Evolutionary conservation across 2,888 invertebrate genomes (phyloP), one percentile per base, ranked within the genome.

Genomic region (Noctua comes): DNA sequence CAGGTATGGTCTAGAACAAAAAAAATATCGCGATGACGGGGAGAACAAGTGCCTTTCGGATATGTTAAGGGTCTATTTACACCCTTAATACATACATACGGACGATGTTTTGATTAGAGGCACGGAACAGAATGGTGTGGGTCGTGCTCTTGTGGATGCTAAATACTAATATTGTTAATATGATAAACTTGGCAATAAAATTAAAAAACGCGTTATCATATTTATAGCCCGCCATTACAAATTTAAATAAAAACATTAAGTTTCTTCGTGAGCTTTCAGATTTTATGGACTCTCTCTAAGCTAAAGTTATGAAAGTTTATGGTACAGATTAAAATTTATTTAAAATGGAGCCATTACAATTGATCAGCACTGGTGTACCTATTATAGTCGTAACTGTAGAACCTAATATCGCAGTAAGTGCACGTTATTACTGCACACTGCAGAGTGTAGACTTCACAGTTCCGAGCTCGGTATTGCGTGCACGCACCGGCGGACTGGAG

Each of bases 211-310:
- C 46, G 36, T 57, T 77, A 79, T 36, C 66, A 46, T 65, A 54
- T 77, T 78, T 57, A 79, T 57, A 66, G 66, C 31, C 31, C n/a
- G 46, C 79, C 18, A 57, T 57, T 79, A 79, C 54, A n/a, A 54
- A 79, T 78, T 71, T 80, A 72, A 80, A 68, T 75, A 68, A 75
- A 83, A 78, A 68, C 4, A 77, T 64, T 68, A 66, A 62, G 59
- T 68, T 77, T 77, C 48, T 77, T 68, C 59, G 27, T 74, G 68
- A 81, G 51, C 36, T 64, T 76, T 68, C 48, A 57, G 24, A 68
- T 40, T 82, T 62, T 82, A 82, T 54, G 59, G 59, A 68, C 82
- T 81, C 74, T 79, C 66, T 59, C 10, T 62, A 43, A 43, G 40
- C 59, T 13, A 36, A 62, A 66, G 51, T 75, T 82, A 59, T 64